Conservation (phyloP, 1,140 invertebrate genomes). For the Phenacoccus solenopsis region DNA sequence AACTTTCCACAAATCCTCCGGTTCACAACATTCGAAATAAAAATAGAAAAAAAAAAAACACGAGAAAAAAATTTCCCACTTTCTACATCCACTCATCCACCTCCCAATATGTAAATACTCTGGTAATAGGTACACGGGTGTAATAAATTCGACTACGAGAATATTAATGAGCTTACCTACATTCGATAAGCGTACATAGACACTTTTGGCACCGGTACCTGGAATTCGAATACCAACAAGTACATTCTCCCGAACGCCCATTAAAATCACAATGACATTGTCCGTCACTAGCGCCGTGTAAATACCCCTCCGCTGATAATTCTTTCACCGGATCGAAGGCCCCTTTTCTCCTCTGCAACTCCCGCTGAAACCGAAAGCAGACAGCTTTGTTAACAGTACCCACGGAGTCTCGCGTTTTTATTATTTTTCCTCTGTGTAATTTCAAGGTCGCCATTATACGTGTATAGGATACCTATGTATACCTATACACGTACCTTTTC, state of each 20-base stretch:
- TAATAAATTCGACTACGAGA: too few relatives aligned
- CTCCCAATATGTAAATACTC: too few relatives aligned
- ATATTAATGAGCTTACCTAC: neutral
- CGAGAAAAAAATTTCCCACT: too few relatives aligned
- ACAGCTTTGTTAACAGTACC: conserved; percentile 15
- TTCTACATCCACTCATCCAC: too few relatives aligned
- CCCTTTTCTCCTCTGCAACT: conserved; percentile 14
- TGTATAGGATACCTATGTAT: conserved; percentile 7
- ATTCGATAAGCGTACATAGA: too few relatives aligned
- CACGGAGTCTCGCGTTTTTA: conserved; percentile 14
- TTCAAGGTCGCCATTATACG: conserved; percentile 14
- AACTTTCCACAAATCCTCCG: too few relatives aligned
- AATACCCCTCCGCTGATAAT: neutral
- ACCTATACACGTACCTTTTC: conserved; percentile 13
- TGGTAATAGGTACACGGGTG: too few relatives aligned
- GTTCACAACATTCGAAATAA: too few relatives aligned
- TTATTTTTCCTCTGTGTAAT: conserved; percentile 17
- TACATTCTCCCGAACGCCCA: neutral
- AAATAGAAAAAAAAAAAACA: too few relatives aligned
- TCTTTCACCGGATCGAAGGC: conserved; percentile 1
- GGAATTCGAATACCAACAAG: neutral
- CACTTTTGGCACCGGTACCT: neutral
- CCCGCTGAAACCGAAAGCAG: conserved; percentile 11
- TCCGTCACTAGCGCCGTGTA: neutral
- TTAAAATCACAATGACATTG: neutral